A percentile compares a stretch with the other conserved stretches of the same genome.
These are phyloP conservation scores for Peucedramus taeniatus DNA, from an alignment of 2,113 vertebrate species.

Conservation along the genomic window DNA sequence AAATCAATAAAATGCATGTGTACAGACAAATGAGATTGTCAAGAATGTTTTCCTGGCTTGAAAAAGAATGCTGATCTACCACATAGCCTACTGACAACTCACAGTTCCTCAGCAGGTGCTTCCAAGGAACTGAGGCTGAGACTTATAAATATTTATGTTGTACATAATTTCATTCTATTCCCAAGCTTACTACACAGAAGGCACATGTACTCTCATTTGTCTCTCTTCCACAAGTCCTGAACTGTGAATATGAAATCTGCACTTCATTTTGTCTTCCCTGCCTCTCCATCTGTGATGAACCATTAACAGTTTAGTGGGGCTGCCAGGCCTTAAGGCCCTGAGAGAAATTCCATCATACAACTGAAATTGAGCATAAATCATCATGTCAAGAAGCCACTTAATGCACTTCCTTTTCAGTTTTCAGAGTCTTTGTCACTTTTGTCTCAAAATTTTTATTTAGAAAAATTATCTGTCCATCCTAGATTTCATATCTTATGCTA, in stretches of 20 bases:
- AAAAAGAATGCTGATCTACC: not conserved
- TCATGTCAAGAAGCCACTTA: not conserved
- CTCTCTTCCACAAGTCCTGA: not conserved
- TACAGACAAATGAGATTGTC: not conserved
- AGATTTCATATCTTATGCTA: not conserved
- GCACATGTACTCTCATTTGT: not conserved
- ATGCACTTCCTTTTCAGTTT: not conserved
- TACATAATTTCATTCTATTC: not conserved
- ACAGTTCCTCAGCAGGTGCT: not conserved
- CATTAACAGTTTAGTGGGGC: not conserved
- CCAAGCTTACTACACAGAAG: not conserved
- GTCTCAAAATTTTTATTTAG: not conserved
- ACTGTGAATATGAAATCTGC: not conserved
- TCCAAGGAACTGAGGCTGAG: not conserved
- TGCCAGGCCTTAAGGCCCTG: not conserved
- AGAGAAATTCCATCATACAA: not conserved
- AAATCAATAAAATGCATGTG: not conserved
- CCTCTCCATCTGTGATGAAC: slow-evolving; percentile 3
- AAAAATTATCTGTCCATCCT: not conserved
- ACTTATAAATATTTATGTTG: slow-evolving; percentile 27
- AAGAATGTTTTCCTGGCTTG: not conserved
- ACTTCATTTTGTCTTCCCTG: not conserved
- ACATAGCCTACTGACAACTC: not conserved
- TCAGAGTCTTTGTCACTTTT: not conserved
- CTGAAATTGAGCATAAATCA: not conserved